These are phyloP conservation scores for Crypturellus tataupa DNA, from an alignment of 2,797 vertebrate species.

Conservation along the genomic window DNA sequence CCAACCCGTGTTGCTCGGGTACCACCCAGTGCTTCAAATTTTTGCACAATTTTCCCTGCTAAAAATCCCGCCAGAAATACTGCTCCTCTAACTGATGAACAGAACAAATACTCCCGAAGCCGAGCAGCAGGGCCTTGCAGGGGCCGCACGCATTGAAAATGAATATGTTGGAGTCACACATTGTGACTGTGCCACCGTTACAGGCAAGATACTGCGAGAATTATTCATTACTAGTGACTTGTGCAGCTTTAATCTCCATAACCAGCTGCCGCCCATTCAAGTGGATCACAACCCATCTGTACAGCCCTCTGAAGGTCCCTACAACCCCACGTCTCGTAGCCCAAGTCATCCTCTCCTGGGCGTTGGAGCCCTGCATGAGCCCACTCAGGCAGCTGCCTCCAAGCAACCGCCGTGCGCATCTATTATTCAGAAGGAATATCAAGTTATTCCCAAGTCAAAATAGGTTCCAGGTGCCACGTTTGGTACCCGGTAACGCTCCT, in stretches of 20 bases:
- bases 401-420: constrained; percentile 29
- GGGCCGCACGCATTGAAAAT: not conserved
- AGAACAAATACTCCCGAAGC: not conserved
- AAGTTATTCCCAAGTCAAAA: constrained; percentile 35
- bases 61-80: not conserved
- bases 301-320: not conserved
- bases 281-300: not conserved
- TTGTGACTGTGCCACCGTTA: not conserved
- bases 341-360: not conserved
- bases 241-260: constrained; percentile 14
- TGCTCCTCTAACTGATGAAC: not conserved
- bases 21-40: not conserved
- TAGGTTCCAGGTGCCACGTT: not conserved
- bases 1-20: not conserved
- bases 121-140: not conserved
- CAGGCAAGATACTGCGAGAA: not conserved
- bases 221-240: constrained; percentile 36
- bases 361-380: not conserved
- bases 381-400: not conserved
- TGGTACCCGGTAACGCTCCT: not conserved
- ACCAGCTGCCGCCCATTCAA: not conserved
- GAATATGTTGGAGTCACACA: not conserved
- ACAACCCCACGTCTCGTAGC: not conserved
- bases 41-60: not conserved
- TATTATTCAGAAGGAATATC: constrained; percentile 55